Evolutionary conservation across 2,113 vertebrate species (phyloP), one percentile per base, ranked within the genome.

Genomic region (Falco punctatus): DNA sequence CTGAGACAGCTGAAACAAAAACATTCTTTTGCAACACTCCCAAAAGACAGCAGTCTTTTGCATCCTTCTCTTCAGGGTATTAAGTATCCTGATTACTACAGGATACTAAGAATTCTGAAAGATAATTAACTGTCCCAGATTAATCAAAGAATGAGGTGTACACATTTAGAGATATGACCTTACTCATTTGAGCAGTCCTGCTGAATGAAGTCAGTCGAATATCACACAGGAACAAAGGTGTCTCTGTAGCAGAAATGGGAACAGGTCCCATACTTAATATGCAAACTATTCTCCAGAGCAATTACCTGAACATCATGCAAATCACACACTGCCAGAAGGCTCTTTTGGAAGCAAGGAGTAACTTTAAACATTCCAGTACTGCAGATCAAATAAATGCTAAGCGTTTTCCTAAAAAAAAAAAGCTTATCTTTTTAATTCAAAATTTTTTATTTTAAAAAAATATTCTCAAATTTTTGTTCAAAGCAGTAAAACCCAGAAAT

Each of bases 101-200:
- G 1, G 32, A 79, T 82, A 58, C 46, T 44, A 77, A 89, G 83
- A 94, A 83, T 88, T 77, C 91, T 86, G 81, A 77, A 73, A 87
- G 89, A 87, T 92, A 95, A 96, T 96, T 91, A 91, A 84, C 91
- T 91, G 94, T 73, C 91, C 87, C 81, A 94, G 81, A 90, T 88
- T 94, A 96, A 96, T 94, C 91, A 95, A 95, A 87, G 91, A 87
- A 92, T 82, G 74, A 96, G 73, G 80, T 89, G 44, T 77, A 42
- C 5, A 26, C 32, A 65, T 85, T 95, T 55, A 77, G 83, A 94
- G 71, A 70, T 77, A 82, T 26, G 89, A 91, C 91, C 91, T 91
- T 94, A 88, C 40, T 86, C 77, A 81, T 72, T 65, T 26, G 35
- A 86, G 58, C 81, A 94, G 86, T 69, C 44, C 69, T 92, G 73